Evolutionary conservation across 2,888 invertebrate species (phyloP).

Genomic region (Danaus chrysippus): DNA sequence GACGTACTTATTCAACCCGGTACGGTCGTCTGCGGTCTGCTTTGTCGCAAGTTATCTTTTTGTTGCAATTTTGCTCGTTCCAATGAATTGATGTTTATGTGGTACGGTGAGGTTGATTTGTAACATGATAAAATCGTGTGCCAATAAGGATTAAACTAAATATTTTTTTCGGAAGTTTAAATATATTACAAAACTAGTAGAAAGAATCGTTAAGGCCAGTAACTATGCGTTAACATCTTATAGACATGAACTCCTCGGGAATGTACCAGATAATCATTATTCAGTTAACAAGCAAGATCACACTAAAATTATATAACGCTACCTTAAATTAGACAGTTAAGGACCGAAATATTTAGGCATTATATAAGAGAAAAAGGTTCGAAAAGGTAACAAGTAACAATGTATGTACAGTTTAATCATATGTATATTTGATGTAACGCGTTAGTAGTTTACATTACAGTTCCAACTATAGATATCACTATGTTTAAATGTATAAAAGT

Average conservation of each 20-base stretch:
- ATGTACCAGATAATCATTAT: constrained; percentile 5
- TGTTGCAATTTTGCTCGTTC: constrained; percentile 22
- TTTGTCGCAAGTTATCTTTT: constrained; percentile 15
- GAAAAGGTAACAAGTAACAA: neutral
- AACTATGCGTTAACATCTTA: neutral
- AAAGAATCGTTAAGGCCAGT: neutral
- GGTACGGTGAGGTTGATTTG: constrained; percentile 19
- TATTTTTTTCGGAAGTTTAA: no score
- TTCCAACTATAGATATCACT: neutral
- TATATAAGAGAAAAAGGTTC: neutral
- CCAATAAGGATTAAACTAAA: constrained; percentile 16
- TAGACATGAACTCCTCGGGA: neutral
- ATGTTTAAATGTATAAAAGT: constrained; percentile 16
- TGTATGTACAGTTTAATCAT: neutral
- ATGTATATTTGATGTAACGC: constrained; percentile 5
- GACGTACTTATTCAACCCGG: constrained; percentile 16
- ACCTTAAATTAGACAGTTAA: neutral
- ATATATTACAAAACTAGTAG: no score
- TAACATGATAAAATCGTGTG: constrained; percentile 22
- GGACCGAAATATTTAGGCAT: neutral
- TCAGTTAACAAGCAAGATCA: constrained; percentile 3
- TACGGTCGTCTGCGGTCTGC: constrained; percentile 21
- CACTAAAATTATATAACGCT: neutral
- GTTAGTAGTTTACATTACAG: neutral
- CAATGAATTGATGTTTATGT: constrained; percentile 19